Evolutionary conservation across 2,113 vertebrate species (phyloP).

Genomic region (Callocephalon fimbriatum): DNA sequence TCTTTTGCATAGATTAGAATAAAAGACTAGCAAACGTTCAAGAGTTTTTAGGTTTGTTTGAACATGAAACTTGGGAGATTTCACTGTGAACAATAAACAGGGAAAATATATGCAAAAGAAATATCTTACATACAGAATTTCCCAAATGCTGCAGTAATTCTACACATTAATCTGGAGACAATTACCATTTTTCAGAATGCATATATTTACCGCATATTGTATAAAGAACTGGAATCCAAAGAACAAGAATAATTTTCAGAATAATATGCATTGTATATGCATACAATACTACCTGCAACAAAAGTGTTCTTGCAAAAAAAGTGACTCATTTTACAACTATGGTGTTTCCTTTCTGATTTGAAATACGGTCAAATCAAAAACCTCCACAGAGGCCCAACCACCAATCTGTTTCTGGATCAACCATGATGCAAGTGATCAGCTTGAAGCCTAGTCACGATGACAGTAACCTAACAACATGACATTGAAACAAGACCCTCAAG

Average conservation of each 20-base stretch:
- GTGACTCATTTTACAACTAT: neutral
- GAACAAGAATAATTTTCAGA: neutral
- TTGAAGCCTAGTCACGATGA: neutral
- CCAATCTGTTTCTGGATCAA: neutral
- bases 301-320: neutral
- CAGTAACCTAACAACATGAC: neutral
- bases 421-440: neutral
- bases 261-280: neutral
- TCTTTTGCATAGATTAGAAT: neutral
- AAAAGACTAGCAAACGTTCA: neutral
- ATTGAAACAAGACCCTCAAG: neutral
- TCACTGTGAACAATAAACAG: neutral
- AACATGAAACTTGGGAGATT: neutral
- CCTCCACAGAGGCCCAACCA: neutral
- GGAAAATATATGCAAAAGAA: neutral
- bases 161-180: neutral
- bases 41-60: neutral
- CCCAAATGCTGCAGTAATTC: neutral
- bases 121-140: neutral
- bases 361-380: constrained; percentile 30
- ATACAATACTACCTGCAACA: neutral
- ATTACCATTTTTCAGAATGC: neutral
- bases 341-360: neutral
- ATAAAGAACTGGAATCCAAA: neutral
- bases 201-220: neutral